Evolutionary conservation across 2,888 invertebrate genomes (phyloP), one percentile per base, ranked within the genome.

Genomic region (Aleiodes alternator): DNA sequence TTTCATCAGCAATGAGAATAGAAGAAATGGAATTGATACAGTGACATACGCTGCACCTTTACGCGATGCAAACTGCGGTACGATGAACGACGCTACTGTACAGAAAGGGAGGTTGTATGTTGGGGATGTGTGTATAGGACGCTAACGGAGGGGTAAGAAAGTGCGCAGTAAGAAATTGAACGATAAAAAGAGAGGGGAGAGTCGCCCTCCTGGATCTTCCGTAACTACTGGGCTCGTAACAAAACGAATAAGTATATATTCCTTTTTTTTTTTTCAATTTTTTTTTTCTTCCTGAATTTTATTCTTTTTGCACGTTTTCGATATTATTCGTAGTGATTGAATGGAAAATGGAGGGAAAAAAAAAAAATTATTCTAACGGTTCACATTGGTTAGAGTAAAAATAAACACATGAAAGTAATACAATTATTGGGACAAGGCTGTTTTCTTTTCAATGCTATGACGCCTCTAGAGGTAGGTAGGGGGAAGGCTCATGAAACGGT

Each of bases 141-240:
- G 34, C 78, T 74, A 76, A 75, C 80, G 82, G 82, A 82, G 84
- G 83, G 85, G 83, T 83, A 85, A 86, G 85, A 86, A 86, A 86
- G 81, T 86, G 85, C 86, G 85, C 86, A 85, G 85, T 84, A 84
- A 85, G 85, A 82, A 85, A 83, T 84, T 82, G 83, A 83, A 74
- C 72, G 38, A 71, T 76, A 31, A 68, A 68, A 68, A 68, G 68
- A 51, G 68, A 51, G 68, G 64, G 48, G 16, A 23, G 48, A 43
- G 12, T 16, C 64, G 64, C 64, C 64, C 64, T 48, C 64, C 64
- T 48, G 64, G 23, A 64, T 64, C 48, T 64, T 64, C 61, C 61
- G 61, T 61, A 61, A 61, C 61, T 43, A 61, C 61, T 16, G 61
- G 38, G 38, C 61, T 64, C 64, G 48, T 64, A 64, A 23, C 23